Base-by-base conservation (phyloP, 2,888 invertebrate genomes). In the Dione vanillae region DNA sequence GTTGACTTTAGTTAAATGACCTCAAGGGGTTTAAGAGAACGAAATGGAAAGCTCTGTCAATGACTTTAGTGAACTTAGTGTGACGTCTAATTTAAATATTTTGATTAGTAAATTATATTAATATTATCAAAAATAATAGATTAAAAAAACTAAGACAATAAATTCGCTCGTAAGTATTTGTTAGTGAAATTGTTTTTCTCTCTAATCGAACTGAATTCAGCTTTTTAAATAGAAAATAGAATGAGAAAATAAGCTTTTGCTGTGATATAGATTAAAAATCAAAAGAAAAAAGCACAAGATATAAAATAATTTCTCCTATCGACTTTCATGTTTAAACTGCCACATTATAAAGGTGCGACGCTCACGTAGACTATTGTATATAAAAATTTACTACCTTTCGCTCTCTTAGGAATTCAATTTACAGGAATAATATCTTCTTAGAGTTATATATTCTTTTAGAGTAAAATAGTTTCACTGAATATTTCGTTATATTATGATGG, bases 271-370 rank as follows among this genome's bases (percentile, higher is more conserved):
- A 27, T 27, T 3, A 5, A 27, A 5, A 27, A 27, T 27, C 2
- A 27, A 27, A 37, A 35, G 37, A 10, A 11, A 56, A 37, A 16
- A 37, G 6, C 11, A 56, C 16, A n/a, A 10, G 16, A 6, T 35
- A 16, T 40, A 56, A 37, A 37, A 56, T 56, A 37, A 56, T 16
- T 56, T 37, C 16, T 56, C 7, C 37, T 16, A 16, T 56, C 37
- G 56, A 54, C 37, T 16, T 56, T 56, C 16, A 56, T 16, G 37
- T 56, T 56, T 12, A 56, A 40, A 6, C 40, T 40, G 56, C 16
- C 37, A 56, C 37, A 56, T 56, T 56, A 56, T 56, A 56, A 37
- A 56, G 5, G 37, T 56, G 40, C 56, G 37, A 40, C 37, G 56
- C 19, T 56, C 56, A 37, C 37, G 37, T 56, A 37, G 56, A 11